Conservation (phyloP, 2,797 vertebrate species). For the Mycteria americana region DNA sequence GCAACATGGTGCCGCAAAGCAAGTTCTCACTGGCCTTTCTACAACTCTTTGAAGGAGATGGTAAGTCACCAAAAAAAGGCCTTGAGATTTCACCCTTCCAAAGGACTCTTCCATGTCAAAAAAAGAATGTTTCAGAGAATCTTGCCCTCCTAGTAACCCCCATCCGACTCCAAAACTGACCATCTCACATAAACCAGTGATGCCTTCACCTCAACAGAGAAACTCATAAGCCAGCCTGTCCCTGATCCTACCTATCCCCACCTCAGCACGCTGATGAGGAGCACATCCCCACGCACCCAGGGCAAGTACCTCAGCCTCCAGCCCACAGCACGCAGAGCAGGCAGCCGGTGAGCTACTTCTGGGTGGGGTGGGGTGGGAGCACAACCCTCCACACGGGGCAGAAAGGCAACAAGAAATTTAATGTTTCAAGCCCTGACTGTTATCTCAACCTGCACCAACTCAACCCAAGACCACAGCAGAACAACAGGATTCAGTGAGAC, state of each 20-base stretch:
- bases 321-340: not conserved
- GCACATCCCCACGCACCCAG: not conserved
- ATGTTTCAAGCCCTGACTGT: not conserved
- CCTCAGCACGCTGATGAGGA: not conserved
- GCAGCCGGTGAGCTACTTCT: not conserved
- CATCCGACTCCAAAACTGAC: not conserved
- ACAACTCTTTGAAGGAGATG: not conserved
- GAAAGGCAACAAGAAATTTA: not conserved
- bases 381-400: not conserved
- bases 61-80: not conserved
- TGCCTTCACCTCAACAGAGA: not conserved
- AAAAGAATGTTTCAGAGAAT: not conserved
- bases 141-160: accelerated
- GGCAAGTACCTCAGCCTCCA: not conserved
- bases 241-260: not conserved
- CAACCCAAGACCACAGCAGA: not conserved
- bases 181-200: not conserved
- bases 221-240: not conserved
- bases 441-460: not conserved
- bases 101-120: not conserved
- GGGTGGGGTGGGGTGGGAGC: accelerated
- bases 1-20: not conserved
- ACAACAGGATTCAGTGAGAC: not conserved
- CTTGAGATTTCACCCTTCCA: not conserved
- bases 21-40: not conserved